Percentiles rank a stretch among this genome's conserved stretches.
These are phyloP conservation scores for Eilema sororculum DNA, from an alignment of 2,888 invertebrate species.

Conservation along the genomic window DNA sequence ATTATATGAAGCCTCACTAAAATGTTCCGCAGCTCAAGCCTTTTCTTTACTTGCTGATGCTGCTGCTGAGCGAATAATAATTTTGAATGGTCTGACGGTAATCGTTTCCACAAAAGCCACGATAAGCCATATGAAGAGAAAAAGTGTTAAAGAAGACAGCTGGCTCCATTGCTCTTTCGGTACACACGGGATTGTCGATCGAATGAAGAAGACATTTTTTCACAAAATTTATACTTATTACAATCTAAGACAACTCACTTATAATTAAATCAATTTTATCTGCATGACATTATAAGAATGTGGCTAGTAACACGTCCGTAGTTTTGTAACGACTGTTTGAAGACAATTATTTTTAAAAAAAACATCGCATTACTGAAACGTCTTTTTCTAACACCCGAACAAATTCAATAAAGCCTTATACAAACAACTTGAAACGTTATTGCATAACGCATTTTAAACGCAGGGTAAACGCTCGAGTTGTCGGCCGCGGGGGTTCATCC, in stretches of 20 bases:
- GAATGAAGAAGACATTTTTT: no score
- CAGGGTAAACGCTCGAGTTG: slow-evolving; percentile 47
- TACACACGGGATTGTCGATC: background rate
- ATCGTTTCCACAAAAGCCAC: background rate
- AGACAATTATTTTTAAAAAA: background rate
- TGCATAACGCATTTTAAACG: slow-evolving; percentile 60
- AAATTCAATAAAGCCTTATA: slow-evolving; percentile 65
- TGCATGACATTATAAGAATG: no score
- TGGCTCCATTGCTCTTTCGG: background rate
- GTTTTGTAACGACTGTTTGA: no score
- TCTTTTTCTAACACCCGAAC: slow-evolving; percentile 41
- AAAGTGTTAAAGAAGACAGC: background rate
- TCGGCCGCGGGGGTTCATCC: slow-evolving; percentile 54
- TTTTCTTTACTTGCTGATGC: background rate
- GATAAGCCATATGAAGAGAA: background rate
- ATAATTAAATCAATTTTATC: no score
- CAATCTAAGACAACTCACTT: no score
- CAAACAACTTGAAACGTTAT: slow-evolving; percentile 58
- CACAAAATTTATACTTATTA: no score
- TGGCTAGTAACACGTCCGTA: no score
- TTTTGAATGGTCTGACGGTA: background rate
- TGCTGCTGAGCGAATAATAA: background rate
- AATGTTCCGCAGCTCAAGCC: background rate
- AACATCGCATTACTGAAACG: background rate
- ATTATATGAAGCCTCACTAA: background rate